phyloP scores from a whole-genome alignment of 2,888 invertebrate genomes.

The Lomographa bimaculata region DNA sequence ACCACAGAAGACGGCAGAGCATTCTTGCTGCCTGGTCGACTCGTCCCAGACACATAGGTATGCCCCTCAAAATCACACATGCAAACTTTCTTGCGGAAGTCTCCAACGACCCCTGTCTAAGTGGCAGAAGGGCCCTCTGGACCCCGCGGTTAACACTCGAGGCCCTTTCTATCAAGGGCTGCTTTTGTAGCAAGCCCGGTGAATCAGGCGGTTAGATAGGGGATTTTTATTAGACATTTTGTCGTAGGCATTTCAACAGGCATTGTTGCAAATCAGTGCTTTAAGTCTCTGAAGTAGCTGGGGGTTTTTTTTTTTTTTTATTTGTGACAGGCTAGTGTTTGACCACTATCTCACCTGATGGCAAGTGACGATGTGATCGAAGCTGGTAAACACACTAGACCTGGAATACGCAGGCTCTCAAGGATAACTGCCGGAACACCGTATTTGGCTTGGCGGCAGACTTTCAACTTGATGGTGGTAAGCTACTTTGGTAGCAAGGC shows the following conservation, averaged over 20 bases:
- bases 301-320: no score
- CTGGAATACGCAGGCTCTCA: no score
- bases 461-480: no score
- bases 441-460: no score
- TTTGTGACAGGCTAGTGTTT: no score
- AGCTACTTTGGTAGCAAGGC: no score
- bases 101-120: conserved; percentile 38
- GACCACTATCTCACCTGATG: no score
- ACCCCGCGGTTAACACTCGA: conserved; percentile 28
- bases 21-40: no score
- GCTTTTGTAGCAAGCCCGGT: conserved; percentile 15
- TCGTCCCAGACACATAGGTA: not conserved
- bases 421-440: no score
- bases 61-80: conserved; percentile 15
- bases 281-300: not conserved
- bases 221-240: conserved; percentile 15
- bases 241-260: conserved; percentile 1
- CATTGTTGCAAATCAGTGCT: not conserved
- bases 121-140: conserved; percentile 45
- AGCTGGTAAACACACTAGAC: no score
- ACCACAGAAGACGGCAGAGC: no score
- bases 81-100: conserved; percentile 22
- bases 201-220: conserved; percentile 14
- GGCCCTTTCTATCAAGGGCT: conserved; percentile 34
- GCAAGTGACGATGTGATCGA: no score